Base-by-base conservation (phyloP, 2,888 invertebrate species). In the Drosophila setosimentum region DNA sequence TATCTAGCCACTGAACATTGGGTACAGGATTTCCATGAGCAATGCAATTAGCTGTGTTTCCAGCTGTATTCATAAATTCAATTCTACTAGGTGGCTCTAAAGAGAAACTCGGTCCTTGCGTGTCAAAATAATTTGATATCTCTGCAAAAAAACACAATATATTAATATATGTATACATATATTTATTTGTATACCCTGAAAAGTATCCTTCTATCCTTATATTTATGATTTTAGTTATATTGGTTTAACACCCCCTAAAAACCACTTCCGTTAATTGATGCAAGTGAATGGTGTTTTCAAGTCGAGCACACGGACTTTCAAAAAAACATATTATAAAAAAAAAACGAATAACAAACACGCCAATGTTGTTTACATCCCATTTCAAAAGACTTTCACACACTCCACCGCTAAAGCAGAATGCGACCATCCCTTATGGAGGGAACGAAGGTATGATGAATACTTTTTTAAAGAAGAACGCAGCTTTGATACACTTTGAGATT, bases 51-150 rank as follows among this genome's bases (percentile, higher is more conserved):
- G 94, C 93, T 35, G 93, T 92, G 55, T 93, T 94, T 24, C 95
- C 95, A 70, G 93, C 93, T 32, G 93, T 94, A 87, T 94, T 94
- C 73, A 94, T 94, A 82, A 95, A 94, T 87, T 95, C 94, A 67
- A 94, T 93, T 64, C 94, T 92, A 73, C 94, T 93, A 45, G 94
- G 92, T 35, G 95, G 95, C 82, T 95, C 94, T 72, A 93, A 91
- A 16, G 93, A 91, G 88, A 95, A 95, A 69, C 93, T 93, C 42
- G 94, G 94, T 37, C 94, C 95, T 87, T 94, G 94, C 68, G 94
- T 94, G 83, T 94, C 94, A 88, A 94, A 94, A 72, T 94, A 94
- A 58, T 93, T 94, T 73, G 92, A 92, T 58, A 93, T 91, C 68
- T 87, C 89, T 89, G 78, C 16, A 50, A 74, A 32, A 16, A 13